Conservation (phyloP, 2,888 invertebrate species). For the Mimachlamys varia region DNA sequence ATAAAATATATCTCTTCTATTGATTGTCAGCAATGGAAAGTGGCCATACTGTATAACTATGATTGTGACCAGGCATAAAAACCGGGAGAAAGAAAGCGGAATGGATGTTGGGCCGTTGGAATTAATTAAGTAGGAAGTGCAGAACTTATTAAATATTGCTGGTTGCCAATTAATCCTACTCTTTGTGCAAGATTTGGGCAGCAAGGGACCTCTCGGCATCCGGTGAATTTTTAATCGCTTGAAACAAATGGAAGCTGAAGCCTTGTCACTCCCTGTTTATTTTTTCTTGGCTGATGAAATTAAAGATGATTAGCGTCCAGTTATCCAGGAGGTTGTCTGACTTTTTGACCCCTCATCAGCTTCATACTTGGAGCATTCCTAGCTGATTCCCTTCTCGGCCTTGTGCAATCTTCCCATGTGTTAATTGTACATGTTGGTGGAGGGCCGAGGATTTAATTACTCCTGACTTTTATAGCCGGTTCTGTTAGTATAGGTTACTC, state of each 20-base stretch:
- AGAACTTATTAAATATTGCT: constrained; percentile 29
- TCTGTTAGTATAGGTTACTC: constrained; percentile 29
- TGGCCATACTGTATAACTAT: not conserved
- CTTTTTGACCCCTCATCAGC: constrained; percentile 58
- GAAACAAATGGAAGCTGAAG: constrained; percentile 44
- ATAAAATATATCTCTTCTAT: constrained; percentile 29
- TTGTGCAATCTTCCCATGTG: constrained; percentile 39
- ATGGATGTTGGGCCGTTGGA: constrained; percentile 7
- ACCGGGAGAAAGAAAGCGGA: not conserved
- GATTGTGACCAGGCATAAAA: constrained; percentile 28
- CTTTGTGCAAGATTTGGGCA: constrained; percentile 26
- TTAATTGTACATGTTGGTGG: constrained; percentile 39
- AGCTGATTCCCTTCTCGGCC: not conserved
- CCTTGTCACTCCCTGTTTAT: constrained; percentile 52
- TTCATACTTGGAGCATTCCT: constrained; percentile 38
- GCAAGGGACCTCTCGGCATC: constrained; percentile 11
- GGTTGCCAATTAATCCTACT: constrained; percentile 22
- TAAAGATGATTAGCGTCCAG: constrained; percentile 44
- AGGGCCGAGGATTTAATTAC: constrained; percentile 36
- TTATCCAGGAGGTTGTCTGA: constrained; percentile 50
- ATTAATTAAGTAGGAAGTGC: constrained; percentile 32
- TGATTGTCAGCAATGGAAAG: constrained; percentile 31
- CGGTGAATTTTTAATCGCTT: constrained; percentile 30
- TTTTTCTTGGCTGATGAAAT: constrained; percentile 47
- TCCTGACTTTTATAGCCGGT: constrained; percentile 16